phyloP scores from a whole-genome alignment of 2,113 vertebrate genomes.

The Dasypus novemcinctus region DNA sequence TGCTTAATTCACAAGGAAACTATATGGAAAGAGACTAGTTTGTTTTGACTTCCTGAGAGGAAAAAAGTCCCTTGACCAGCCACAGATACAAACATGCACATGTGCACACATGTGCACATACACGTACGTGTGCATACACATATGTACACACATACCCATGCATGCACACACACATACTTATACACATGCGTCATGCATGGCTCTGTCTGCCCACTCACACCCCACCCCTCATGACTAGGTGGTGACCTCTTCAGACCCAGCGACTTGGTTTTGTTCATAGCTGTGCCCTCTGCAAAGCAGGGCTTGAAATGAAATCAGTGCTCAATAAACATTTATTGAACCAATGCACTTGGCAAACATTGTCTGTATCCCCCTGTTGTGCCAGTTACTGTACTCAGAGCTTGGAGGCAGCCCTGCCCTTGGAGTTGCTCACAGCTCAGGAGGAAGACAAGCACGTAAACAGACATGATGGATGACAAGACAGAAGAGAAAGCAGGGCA shows the following conservation, averaged over 20 bases:
- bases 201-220: rapidly evolving
- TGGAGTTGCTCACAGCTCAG: not conserved
- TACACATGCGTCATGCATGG: too few relatives aligned
- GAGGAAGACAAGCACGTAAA: not conserved
- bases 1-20: conserved; percentile 42
- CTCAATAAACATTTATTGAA: not conserved
- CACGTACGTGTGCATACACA: too few relatives aligned
- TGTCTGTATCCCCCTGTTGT: not conserved
- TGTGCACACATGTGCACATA: rapidly evolving
- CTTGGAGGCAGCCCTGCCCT: not conserved
- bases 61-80: not conserved
- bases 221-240: rapidly evolving
- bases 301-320: not conserved
- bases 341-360: not conserved
- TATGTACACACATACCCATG: too few relatives aligned
- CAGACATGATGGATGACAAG: too few relatives aligned
- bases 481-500: not conserved
- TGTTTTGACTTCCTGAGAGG: conserved; percentile 32
- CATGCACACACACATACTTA: too few relatives aligned
- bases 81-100: not conserved
- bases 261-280: not conserved
- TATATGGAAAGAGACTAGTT: not conserved
- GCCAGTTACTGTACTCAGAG: not conserved
- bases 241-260: rapidly evolving
- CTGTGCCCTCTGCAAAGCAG: not conserved